These are phyloP conservation scores for Raphicerus campestris DNA, from an alignment of 2,113 vertebrate species.

Conservation along the genomic window DNA sequence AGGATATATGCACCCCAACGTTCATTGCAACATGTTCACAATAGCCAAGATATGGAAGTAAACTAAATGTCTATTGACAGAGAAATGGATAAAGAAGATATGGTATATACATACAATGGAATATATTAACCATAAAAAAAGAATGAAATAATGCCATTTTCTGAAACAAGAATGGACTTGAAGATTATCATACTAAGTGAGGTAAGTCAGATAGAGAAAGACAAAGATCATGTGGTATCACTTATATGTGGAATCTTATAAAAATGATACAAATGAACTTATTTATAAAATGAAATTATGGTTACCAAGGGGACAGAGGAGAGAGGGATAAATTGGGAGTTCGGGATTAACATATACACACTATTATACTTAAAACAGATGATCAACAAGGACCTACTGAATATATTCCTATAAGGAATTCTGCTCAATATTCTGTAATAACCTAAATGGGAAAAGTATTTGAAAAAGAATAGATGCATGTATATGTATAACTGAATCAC, in stretches of 20 bases:
- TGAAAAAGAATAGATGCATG: not conserved
- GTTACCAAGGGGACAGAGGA: not conserved
- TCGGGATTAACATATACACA: not conserved
- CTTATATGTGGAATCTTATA: not conserved
- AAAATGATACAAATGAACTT: not conserved
- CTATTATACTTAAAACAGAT: not conserved
- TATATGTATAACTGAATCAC: not conserved
- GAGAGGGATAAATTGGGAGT: not conserved
- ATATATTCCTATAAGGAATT: not conserved
- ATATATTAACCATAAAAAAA: not conserved
- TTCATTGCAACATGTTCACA: not conserved
- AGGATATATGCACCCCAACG: not conserved
- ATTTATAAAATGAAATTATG: not conserved
- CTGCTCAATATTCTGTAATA: not conserved
- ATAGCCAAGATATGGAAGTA: not conserved
- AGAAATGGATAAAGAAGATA: not conserved
- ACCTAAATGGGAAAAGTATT: not conserved
- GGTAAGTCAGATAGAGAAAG: not conserved
- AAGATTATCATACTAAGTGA: not conserved
- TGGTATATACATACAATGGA: not conserved
- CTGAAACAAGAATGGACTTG: not conserved
- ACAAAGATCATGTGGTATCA: not conserved
- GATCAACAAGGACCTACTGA: not conserved
- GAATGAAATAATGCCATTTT: not conserved
- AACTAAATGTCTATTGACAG: not conserved